Evolutionary conservation across 2,888 invertebrate species (phyloP).

Genomic region (Toxonevra muliebris): DNA sequence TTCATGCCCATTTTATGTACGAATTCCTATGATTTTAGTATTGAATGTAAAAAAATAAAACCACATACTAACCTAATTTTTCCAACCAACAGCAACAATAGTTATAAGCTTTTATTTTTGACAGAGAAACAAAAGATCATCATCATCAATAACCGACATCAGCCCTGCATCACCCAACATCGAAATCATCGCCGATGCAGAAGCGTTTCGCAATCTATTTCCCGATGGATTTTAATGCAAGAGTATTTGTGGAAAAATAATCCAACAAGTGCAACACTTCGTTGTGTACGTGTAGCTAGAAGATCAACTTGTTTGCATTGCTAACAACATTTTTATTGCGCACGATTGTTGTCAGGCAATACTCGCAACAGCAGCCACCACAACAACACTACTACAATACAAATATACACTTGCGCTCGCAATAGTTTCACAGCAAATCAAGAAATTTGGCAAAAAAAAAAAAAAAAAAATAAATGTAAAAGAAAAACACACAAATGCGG

Average conservation of each 20-base stretch:
- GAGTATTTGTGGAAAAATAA: no score
- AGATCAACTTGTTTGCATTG: neutral
- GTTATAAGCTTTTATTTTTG: neutral
- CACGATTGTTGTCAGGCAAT: neutral
- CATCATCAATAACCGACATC: no score
- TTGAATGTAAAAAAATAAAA: neutral
- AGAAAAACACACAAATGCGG: neutral
- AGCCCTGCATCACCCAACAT: no score
- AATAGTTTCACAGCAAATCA: neutral
- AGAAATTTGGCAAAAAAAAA: neutral
- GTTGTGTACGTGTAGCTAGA: no score
- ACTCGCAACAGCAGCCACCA: neutral
- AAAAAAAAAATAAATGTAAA: neutral
- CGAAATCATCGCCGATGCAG: no score
- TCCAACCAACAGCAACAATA: neutral
- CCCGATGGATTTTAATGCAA: no score
- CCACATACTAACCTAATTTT: neutral
- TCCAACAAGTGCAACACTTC: no score
- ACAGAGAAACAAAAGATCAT: no score
- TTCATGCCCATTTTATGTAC: no score
- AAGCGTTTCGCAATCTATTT: no score
- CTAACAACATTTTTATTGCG: conserved; percentile 1
- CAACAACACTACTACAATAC: neutral
- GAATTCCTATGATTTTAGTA: no score
- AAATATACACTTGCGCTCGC: neutral